These are phyloP conservation scores for Petromus typicus DNA, from an alignment of 2,113 vertebrate species.

Conservation along the genomic window DNA sequence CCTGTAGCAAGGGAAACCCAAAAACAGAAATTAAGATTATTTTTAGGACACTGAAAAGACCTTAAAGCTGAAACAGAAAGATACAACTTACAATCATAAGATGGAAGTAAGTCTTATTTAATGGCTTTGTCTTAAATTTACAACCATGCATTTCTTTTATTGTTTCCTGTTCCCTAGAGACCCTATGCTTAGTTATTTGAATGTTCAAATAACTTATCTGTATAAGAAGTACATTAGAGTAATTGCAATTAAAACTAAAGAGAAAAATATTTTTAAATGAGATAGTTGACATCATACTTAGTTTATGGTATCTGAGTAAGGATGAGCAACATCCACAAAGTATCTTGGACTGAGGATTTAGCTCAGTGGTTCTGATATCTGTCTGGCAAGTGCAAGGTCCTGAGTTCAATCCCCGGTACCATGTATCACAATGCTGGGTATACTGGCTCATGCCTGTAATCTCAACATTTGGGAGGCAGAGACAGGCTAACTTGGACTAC, in stretches of 20 bases:
- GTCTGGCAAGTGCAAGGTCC: too few relatives aligned
- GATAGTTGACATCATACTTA: slow-evolving; percentile 6
- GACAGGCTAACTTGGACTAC: too few relatives aligned
- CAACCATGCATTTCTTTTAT: not conserved
- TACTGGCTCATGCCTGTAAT: too few relatives aligned
- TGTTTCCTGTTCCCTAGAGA: not conserved
- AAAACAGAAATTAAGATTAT: not conserved
- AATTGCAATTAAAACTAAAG: not conserved
- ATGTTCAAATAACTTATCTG: not conserved
- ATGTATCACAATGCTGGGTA: too few relatives aligned
- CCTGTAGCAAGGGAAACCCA: not conserved
- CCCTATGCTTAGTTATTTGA: not conserved
- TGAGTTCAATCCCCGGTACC: too few relatives aligned
- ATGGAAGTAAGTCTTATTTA: not conserved
- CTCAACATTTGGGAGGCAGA: too few relatives aligned
- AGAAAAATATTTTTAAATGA: not conserved
- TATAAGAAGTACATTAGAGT: slow-evolving; percentile 3
- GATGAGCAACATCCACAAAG: not conserved
- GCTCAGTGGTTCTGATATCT: too few relatives aligned
- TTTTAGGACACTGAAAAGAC: not conserved
- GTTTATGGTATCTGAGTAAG: not conserved
- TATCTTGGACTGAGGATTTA: not conserved
- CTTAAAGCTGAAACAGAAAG: not conserved
- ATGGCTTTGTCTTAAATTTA: slow-evolving; percentile 28
- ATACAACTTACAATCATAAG: not conserved